These are phyloP conservation scores for Phylloscopus trochiloides DNA, from an alignment of 2,113 vertebrate species.

Conservation along the genomic window DNA sequence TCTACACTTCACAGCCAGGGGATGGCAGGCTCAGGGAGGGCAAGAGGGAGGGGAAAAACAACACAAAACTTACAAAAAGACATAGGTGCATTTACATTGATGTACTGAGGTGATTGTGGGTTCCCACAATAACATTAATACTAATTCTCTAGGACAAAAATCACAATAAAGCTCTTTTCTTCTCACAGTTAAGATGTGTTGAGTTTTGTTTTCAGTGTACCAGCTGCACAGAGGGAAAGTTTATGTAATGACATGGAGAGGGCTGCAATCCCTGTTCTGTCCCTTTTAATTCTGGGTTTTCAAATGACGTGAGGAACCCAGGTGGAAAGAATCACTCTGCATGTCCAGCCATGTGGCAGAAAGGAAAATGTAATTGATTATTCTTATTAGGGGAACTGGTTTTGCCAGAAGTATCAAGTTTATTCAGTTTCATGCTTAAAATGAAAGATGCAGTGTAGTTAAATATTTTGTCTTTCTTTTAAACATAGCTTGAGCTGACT, in stretches of 20 bases:
- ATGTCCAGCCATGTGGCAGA: conserved; percentile 19
- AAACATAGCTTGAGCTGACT: background rate
- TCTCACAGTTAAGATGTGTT: background rate
- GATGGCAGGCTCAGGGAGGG: background rate
- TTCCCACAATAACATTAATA: background rate
- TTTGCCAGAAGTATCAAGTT: conserved; percentile 45
- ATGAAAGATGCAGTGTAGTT: background rate
- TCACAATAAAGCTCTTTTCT: background rate
- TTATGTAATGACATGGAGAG: conserved; percentile 17
- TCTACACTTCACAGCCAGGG: background rate
- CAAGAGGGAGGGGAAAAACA: background rate
- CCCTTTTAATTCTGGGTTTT: conserved; percentile 53
- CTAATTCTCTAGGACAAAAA: background rate
- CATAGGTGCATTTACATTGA: background rate
- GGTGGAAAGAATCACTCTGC: conserved; percentile 39
- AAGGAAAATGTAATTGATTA: conserved; percentile 58
- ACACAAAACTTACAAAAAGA: background rate
- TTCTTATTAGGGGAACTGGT: conserved; percentile 36
- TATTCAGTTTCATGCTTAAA: conserved; percentile 13
- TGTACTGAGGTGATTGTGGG: background rate
- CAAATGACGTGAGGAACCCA: conserved; percentile 41
- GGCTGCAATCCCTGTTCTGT: conserved; percentile 52
- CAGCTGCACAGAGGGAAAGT: conserved; percentile 15
- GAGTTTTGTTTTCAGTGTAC: background rate
- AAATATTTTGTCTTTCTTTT: background rate